Evolutionary conservation across 2,113 vertebrate species (phyloP), one percentile per base, ranked within the genome.

Genomic region (Phrynocephalus versicolor): DNA sequence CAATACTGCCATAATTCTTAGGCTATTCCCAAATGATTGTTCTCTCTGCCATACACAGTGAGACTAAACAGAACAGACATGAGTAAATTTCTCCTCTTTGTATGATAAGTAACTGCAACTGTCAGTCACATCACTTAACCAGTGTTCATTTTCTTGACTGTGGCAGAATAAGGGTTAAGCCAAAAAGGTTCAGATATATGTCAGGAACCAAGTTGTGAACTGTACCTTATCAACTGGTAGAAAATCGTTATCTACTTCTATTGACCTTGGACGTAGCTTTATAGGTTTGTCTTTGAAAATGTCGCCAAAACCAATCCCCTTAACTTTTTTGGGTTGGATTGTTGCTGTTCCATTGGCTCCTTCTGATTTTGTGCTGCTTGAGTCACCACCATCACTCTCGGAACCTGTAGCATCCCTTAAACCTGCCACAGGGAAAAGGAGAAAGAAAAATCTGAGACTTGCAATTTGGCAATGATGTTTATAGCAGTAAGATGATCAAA

Each of bases 231-330:
- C 97, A 74, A 94, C 84, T 0, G 95, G 92, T 37, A 96, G 91
- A 90, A 93, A 95, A 86, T 99, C 98, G 8, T 94, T 95, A 87
- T 99, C 98, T 81, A 98, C 89, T 72, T 99, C 98, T 94, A 98
- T 96, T 13, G 98, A 99, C 81, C 98, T 97, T 79, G 99, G 98
- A 85, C 98, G 96, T 90, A 99, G 97, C 90, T 98, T 99, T 94
- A 99, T 98, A 84, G 97, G 97, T 91, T 98, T 98, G 90, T 99
- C 98, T 96, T 99, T 99, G 94, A 99, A 99, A 96, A 99, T 99
- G 95, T 99, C 98, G 16, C 98, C 99, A 89, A 99, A 99, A 81
- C 98, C 99, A 87, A 99, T 97, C n/a, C 98, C 99, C 84, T 97
- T 97, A 77, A 99, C 93, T 95, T 99, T 99, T 96, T 99, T 99